Base-by-base conservation (phyloP, 1,140 invertebrate species). In the Caenorhabditis brenneri region DNA sequence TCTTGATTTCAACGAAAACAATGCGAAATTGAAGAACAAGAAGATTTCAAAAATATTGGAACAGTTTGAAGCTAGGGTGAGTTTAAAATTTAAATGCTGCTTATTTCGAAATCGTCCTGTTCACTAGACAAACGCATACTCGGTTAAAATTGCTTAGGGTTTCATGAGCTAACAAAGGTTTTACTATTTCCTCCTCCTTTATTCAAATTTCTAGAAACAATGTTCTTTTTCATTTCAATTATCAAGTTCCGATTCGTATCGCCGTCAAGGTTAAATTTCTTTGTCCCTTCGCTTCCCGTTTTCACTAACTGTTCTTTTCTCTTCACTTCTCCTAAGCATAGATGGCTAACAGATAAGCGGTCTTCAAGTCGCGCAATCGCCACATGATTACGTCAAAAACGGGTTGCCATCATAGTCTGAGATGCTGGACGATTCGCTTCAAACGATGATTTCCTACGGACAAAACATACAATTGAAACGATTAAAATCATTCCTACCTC, bases 11-110 rank as follows among this genome's bases (percentile, higher is more conserved):
- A 74, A 83, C 19, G 60, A 83, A 33, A 39, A 83, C 3, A 82
- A 58, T 22, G 81, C 60, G 6, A 46, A 39, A 33, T 48, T 5
- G 24, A 46, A 46, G 55, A 82, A 69, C 29, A 65, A 49, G 16
- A 60, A 69, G 39, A 31, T 51, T 29, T 22, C n/a, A 6, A 74
- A 81, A n/a, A 7, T 82, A 0, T n/a, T 82, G 24, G 79, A 82
- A 46, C 49, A 85, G 31, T 85, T 60, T 31, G 48, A 69, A 51
- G 79, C 58, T n/a, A 69, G 80, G 24, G 83, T 84, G 9, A 46
- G 83, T 83, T 65, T 9, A 9, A 27, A 7, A 0, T 33, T 24
- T 51, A n/a, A 42, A 42, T 42, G 5, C 39, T 42, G 5, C 39
- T n/a, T n/a, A n/a, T n/a, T n/a, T n/a, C n/a, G n/a, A n/a, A n/a